Evolutionary conservation across 2,888 invertebrate genomes (phyloP), one percentile per base, ranked within the genome.

Genomic region (Acanthosepion pharaonis): DNA sequence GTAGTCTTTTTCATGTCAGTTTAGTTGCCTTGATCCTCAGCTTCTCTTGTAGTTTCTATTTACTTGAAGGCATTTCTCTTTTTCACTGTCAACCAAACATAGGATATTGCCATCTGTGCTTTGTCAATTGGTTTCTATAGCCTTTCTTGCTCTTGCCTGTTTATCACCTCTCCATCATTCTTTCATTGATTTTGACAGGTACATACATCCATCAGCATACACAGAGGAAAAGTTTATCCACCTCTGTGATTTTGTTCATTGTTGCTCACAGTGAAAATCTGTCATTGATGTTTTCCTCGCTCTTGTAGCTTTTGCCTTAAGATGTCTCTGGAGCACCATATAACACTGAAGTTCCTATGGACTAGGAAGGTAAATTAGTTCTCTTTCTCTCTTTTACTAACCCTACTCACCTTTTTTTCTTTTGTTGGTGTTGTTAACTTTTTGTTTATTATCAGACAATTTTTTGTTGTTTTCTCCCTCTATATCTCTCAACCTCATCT

Each of bases 291-390:
- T 48, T 48, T 48, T 49, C 49, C 49, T 92, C 92, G 48, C 92
- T 92, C 48, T 92, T 49, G 25, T 92, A 64, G 64, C 64, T 25
- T 25, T 64, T 64, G 64, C 64, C 64, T 64, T 64, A 64, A 64
- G 64, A 64, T 64, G 64, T 64, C 64, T 64, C 64, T 64, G 64
- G 64, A 64, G 64, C 64, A 64, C 64, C 64, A 64, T 64, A 64
- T 64, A 64, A 64, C 20, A 64, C 64, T 64, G 64, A 64, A 64
- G 64, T 64, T 64, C 64, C 64, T 64, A 5, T 64, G 64, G 64
- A 64, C 64, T 64, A 64, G 64, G 64, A 64, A 64, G 64, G 64
- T 64, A 64, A 64, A 64, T 64, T 64, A 64, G 64, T 64, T 64
- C 64, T 64, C 25, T 59, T 59, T 59, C 59, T 23, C 59, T 64